Evolutionary conservation across 1,140 invertebrate genomes (phyloP).

Genomic region (Phortica variegata): DNA sequence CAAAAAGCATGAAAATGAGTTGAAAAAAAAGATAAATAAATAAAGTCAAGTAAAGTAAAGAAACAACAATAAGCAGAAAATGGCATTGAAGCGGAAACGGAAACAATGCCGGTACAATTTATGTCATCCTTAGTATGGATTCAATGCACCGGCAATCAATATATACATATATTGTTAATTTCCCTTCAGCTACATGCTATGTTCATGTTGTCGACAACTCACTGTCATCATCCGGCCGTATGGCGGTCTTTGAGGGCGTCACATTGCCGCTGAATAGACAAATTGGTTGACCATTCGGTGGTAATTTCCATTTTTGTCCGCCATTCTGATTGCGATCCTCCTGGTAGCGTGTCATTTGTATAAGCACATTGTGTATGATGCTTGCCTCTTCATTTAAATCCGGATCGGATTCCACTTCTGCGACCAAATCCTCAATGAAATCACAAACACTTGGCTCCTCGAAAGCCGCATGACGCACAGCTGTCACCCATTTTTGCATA

Average conservation of each 20-base stretch:
- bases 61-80: no score
- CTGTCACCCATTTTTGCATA: slow-evolving; percentile 74
- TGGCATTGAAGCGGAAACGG: background rate
- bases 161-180: no score
- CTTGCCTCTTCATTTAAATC: slow-evolving; percentile 66
- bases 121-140: background rate
- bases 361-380: slow-evolving; percentile 69
- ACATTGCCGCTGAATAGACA: slow-evolving; percentile 63
- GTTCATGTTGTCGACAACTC: no score
- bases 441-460: slow-evolving; percentile 70
- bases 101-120: no score
- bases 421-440: slow-evolving; percentile 74
- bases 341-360: slow-evolving; percentile 62
- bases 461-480: slow-evolving; percentile 73
- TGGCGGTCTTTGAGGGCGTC: slow-evolving; percentile 61
- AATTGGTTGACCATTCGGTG: slow-evolving; percentile 68
- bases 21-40: background rate
- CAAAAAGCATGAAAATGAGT: background rate
- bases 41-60: background rate
- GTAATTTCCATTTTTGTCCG: slow-evolving; percentile 71
- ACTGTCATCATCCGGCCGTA: slow-evolving; percentile 70
- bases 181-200: no score
- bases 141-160: no score
- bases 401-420: slow-evolving; percentile 69
- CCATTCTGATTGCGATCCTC: slow-evolving; percentile 62